Evolutionary conservation across 1,140 invertebrate genomes (phyloP).

Genomic region (Pseudomyrmex concolor): DNA sequence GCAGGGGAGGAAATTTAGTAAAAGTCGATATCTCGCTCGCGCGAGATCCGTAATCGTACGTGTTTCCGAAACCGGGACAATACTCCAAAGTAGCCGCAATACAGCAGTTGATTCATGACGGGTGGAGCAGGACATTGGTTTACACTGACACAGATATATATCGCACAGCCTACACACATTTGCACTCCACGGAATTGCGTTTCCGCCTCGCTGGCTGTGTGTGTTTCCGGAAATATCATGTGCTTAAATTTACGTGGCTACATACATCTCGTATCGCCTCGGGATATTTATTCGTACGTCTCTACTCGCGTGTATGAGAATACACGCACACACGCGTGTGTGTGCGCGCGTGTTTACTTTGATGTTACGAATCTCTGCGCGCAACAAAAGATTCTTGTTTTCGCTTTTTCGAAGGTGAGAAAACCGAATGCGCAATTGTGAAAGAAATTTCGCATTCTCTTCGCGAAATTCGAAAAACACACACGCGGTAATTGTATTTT

Average conservation of each 20-base stretch:
- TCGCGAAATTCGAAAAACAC: no score
- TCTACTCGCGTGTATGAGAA: not conserved
- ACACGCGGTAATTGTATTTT: not conserved
- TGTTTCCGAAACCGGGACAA: constrained; percentile 65
- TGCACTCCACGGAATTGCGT: constrained; percentile 71
- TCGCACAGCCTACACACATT: constrained; percentile 73
- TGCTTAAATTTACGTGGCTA: constrained; percentile 34
- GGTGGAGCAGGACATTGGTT: constrained; percentile 74
- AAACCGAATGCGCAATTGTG: not conserved
- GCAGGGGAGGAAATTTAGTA: constrained; percentile 18
- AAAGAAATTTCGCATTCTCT: not conserved
- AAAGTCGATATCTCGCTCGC: constrained; percentile 37
- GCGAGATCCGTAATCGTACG: constrained; percentile 65
- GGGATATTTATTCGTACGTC: not conserved
- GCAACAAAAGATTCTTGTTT: no score
- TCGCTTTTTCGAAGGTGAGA: no score
- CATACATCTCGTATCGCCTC: not conserved
- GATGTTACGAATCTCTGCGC: not conserved
- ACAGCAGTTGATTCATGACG: constrained; percentile 73
- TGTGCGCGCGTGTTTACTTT: not conserved
- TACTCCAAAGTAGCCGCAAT: constrained; percentile 74
- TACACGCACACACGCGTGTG: not conserved
- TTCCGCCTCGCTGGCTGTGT: constrained; percentile 42
- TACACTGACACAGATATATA: constrained; percentile 74
- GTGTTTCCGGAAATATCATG: constrained; percentile 38